These are phyloP conservation scores for Oscheius myriophilus DNA, from an alignment of 2,888 invertebrate species.

Conservation along the genomic window DNA sequence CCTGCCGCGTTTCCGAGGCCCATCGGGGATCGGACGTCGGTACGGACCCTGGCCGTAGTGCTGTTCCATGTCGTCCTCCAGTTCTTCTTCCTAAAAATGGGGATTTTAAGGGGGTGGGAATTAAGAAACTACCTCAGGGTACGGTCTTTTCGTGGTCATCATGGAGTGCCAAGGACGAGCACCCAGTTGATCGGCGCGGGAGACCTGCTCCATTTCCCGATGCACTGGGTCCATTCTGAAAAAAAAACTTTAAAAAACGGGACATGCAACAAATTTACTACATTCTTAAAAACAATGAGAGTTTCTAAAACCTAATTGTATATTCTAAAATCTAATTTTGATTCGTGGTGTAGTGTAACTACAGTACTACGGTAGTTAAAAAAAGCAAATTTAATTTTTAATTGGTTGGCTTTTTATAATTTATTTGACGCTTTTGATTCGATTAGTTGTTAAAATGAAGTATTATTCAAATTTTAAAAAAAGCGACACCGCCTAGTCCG, in stretches of 20 bases:
- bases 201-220: not conserved
- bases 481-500: too few relatives aligned
- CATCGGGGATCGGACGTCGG: not conserved
- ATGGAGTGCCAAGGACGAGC: not conserved
- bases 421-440: slow-evolving; percentile 6
- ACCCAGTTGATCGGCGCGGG: not conserved
- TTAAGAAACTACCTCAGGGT: slow-evolving; percentile 9
- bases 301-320: too few relatives aligned
- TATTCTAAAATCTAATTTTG: too few relatives aligned
- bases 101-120: not conserved
- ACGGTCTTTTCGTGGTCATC: not conserved
- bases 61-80: slow-evolving; percentile 22
- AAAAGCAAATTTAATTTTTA: not conserved
- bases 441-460: too few relatives aligned
- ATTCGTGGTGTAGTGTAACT: not conserved
- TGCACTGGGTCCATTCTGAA: slow-evolving; percentile 1
- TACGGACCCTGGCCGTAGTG: slow-evolving; percentile 4
- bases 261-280: too few relatives aligned
- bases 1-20: slow-evolving; percentile 12
- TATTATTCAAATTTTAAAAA: too few relatives aligned
- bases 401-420: not conserved
- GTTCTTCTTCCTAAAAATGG: slow-evolving; percentile 16
- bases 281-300: too few relatives aligned
- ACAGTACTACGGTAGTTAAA: too few relatives aligned
- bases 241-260: not conserved